These are phyloP conservation scores for Oppia nitens DNA, from an alignment of 1,140 invertebrate genomes.

Conservation along the genomic window DNA sequence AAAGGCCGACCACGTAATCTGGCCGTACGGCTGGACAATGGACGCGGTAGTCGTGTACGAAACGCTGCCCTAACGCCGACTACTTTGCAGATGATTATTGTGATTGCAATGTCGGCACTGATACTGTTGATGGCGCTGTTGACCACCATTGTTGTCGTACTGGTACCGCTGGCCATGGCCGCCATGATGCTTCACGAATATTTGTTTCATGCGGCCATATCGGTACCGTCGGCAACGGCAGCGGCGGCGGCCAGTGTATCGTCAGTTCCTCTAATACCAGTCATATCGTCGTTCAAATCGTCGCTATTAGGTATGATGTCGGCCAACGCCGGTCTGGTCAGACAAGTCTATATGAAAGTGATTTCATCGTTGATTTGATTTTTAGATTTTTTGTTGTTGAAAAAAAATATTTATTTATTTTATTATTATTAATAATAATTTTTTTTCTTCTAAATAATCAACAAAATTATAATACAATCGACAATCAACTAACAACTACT, in stretches of 20 bases:
- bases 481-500: too few species aligned
- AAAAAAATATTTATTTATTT: too few species aligned
- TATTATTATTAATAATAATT: too few species aligned
- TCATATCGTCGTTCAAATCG: neutral
- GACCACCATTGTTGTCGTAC: slow-evolving; percentile 7
- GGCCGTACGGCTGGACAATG: neutral
- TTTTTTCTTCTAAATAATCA: too few species aligned
- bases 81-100: slow-evolving; percentile 6
- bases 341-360: too few species aligned
- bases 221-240: neutral
- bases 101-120: slow-evolving; percentile 3
- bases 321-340: too few species aligned
- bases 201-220: neutral
- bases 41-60: slow-evolving; percentile 1
- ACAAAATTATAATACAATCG: too few species aligned
- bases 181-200: slow-evolving; percentile 8
- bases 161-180: slow-evolving; percentile 8
- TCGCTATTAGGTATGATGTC: too few species aligned
- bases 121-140: slow-evolving; percentile 8
- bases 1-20: neutral
- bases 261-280: neutral
- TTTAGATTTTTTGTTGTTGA: too few species aligned
- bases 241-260: neutral
- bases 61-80: slow-evolving; percentile 6
- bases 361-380: too few species aligned